Percentiles rank a stretch among this genome's conserved stretches.
phyloP scores from a whole-genome alignment of 1,140 invertebrate genomes.

The Drosophila ogumai region DNA sequence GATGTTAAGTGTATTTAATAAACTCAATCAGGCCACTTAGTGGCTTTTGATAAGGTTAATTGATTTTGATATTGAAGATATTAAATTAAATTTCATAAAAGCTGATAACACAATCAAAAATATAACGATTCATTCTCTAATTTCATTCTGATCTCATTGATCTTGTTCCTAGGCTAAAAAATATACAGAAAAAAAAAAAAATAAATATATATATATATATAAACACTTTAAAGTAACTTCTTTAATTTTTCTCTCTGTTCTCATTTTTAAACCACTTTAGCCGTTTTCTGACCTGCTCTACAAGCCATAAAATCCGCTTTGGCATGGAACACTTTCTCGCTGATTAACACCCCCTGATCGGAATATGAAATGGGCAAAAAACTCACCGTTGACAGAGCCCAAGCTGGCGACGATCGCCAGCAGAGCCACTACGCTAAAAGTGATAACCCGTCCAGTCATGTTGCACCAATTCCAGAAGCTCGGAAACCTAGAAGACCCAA shows the following conservation, averaged over 20 bases:
- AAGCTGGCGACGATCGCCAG: constrained; percentile 38
- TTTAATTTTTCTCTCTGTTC: not conserved
- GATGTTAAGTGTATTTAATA: constrained; percentile 12
- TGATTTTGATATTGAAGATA: constrained; percentile 11
- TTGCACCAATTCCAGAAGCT: constrained; percentile 38
- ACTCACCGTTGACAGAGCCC: constrained; percentile 58
- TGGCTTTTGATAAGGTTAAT: constrained; percentile 24
- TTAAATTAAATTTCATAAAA: not conserved
- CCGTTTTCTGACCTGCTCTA: constrained; percentile 11
- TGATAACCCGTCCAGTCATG: constrained; percentile 56
- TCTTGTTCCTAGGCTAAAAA: not conserved
- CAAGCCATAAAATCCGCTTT: constrained; percentile 10
- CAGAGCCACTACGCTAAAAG: constrained; percentile 24
- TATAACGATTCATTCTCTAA: not conserved
- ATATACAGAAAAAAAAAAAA: not conserved
- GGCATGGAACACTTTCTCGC: constrained; percentile 35
- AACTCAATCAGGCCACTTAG: constrained; percentile 22
- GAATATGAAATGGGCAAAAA: constrained; percentile 57
- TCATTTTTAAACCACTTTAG: not conserved
- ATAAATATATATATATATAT: too few relatives aligned
- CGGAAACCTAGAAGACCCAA: constrained; percentile 23
- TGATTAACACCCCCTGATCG: constrained; percentile 54
- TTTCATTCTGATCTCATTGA: not conserved
- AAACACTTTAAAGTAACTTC: not conserved
- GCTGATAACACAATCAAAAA: not conserved